Evolutionary conservation across 1,140 invertebrate genomes (phyloP), one percentile per base, ranked within the genome.

Genomic region (Druon quercuslanigerum): DNA sequence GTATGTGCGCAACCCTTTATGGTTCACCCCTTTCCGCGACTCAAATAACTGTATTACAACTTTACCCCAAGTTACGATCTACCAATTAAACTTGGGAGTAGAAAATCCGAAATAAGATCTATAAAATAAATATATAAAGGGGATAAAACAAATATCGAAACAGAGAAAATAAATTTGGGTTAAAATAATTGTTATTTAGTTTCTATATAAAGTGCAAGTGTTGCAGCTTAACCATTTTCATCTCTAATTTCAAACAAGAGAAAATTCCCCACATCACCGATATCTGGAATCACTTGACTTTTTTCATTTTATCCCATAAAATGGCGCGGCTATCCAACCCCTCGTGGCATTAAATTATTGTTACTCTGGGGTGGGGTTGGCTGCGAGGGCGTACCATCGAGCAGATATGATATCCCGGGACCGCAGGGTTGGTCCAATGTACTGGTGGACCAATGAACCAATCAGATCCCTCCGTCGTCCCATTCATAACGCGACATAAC

Each of bases 381-480:
- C 74, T 71, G 81, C 86, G 83, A 86, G 88, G 89, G 88, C 87
- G 88, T 87, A 88, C 77, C 88, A 82, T 88, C 80, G 76, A 73
- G 80, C 78, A 89, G 86, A 89, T 90, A 90, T 91, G 87, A 91
- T 90, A 89, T 87, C 86, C 85, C 80, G 82, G 54, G 73, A 73
- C 79, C 82, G 81, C 77, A 81, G 85, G 87, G 84, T 83, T 80
- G 78, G 81, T 80, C 77, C 76, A 80, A 80, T 81, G 57, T 40
- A 66, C 60, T 33, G n/a, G 25, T 33, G 80, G 79, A 83, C 81
- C 81, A 51, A 76, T 77, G 70, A 78, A 79, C 87, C 89, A 90
- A 90, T 90, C 79, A 85, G 78, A 81, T 71, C 80, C 51, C 82
- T 73, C 72, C 73, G 40, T 54, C 52, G 33, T 33, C 50, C 76